Evolutionary conservation across 2,888 invertebrate species (phyloP), one percentile per base, ranked within the genome.

Genomic region (Trissolcus brochymenae): DNA sequence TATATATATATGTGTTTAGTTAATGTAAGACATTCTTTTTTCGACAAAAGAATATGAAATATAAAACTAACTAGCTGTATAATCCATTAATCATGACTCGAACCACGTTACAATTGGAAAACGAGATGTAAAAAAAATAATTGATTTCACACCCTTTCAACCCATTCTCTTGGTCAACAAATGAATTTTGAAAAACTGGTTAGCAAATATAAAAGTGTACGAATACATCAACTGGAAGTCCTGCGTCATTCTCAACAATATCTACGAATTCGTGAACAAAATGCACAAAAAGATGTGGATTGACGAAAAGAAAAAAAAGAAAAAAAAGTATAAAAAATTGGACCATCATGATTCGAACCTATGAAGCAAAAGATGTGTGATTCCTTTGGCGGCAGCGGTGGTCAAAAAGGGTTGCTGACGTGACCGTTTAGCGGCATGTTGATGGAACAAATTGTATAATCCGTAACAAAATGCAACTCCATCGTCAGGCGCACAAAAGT

Each of bases 361-460:
- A 41, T 41, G 41, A 21, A 14, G 49, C 43, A 17, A 70, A 17
- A 46, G 53, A 19, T 46, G 57, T 59, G 46, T 19, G 16, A 17
- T 59, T 56, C 46, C 59, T 64, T 59, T 35, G 35, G 35, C 35
- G 54, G 72, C 64, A 53, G 65, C 55, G 49, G 49, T 29, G 17
- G 43, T 41, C 51, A 56, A 74, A 74, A 74, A 74, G 74, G 74
- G 74, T 74, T 74, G 67, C 6, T 53, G 66, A 67, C 56, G 67
- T 29, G 56, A 74, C 66, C 61, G 61, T 61, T 73, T 66, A 67
- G 62, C 19, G 51, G 2, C 60, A 19, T 70, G 56, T 80, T 65
- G 64, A 81, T 78, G 85, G 85, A 87, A 87, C 87, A 82, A 87
- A 87, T 87, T 82, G 66, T 81, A 78, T 86, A 84, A 86, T 79